These are phyloP conservation scores for Lapara coniferarum DNA, from an alignment of 2,888 invertebrate genomes.

Conservation along the genomic window DNA sequence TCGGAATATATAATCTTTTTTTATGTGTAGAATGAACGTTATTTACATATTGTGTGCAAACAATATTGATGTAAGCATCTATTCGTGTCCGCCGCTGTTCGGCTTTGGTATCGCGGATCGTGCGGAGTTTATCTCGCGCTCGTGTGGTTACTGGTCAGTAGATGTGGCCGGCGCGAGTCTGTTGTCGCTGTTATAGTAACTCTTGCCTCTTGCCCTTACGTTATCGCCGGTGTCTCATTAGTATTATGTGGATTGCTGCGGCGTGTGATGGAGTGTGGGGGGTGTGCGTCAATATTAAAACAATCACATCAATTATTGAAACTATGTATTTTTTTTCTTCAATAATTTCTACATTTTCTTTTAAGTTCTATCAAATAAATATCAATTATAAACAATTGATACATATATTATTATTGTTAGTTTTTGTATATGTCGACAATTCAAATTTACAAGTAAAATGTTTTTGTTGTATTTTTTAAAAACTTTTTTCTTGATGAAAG, in stretches of 20 bases:
- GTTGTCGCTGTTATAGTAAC: constrained; percentile 23
- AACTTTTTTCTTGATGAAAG: constrained; percentile 71
- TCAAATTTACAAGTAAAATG: constrained; percentile 75
- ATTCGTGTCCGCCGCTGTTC: background rate
- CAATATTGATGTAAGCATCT: constrained; percentile 15
- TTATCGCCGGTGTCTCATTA: constrained; percentile 17
- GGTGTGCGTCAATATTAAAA: constrained; percentile 52
- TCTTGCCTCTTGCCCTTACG: constrained; percentile 16
- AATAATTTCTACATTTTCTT: constrained; percentile 80
- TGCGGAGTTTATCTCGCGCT: constrained; percentile 25
- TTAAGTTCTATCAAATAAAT: constrained; percentile 81
- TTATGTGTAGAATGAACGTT: constrained; percentile 26
- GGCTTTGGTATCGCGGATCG: background rate
- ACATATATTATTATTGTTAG: constrained; percentile 77
- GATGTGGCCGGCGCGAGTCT: background rate
- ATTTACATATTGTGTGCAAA: constrained; percentile 28
- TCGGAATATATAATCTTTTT: constrained; percentile 31
- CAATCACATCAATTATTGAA: constrained; percentile 72
- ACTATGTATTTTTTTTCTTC: constrained; percentile 80
- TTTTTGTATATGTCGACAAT: constrained; percentile 77
- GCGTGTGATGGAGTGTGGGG: background rate
- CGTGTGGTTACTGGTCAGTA: constrained; percentile 2
- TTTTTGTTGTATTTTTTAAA: constrained; percentile 65
- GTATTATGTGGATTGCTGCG: background rate
- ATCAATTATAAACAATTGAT: constrained; percentile 83